A percentile compares a stretch with the other conserved stretches of the same genome.
Conservation (phyloP, 2,113 vertebrate genomes). For the Dolichotis patagonum region DNA sequence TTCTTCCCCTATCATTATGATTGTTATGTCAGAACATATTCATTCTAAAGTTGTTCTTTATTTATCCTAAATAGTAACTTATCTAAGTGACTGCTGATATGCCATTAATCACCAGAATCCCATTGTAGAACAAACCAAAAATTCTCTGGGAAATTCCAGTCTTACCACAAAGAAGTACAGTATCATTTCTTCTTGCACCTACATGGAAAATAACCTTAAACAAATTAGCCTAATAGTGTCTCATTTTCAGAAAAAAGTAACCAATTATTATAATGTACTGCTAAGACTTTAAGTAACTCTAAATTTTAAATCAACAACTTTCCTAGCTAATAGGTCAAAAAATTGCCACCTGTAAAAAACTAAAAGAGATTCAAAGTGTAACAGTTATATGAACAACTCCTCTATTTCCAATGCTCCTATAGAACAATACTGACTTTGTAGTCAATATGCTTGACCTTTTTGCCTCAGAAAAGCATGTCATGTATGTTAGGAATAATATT, state of each 20-base stretch:
- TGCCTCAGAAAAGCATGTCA: neutral
- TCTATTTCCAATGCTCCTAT: neutral
- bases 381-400: neutral
- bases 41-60: neutral
- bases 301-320: neutral
- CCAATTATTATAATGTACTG: neutral
- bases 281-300: neutral
- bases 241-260: neutral
- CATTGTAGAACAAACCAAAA: neutral
- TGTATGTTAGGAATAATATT: neutral
- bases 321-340: neutral
- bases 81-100: neutral
- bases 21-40: neutral
- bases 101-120: neutral
- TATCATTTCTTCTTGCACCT: neutral
- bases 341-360: neutral
- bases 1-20: neutral
- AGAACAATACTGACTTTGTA: neutral
- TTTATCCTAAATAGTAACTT: neutral
- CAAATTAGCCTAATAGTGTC: neutral
- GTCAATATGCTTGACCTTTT: neutral
- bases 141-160: neutral
- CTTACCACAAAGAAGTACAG: neutral
- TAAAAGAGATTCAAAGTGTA: neutral
- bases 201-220: conserved; percentile 3